A percentile compares a stretch with the other conserved stretches of the same genome.
These are phyloP conservation scores for Clarias gariepinus DNA, from an alignment of 2,113 vertebrate species.

Conservation along the genomic window DNA sequence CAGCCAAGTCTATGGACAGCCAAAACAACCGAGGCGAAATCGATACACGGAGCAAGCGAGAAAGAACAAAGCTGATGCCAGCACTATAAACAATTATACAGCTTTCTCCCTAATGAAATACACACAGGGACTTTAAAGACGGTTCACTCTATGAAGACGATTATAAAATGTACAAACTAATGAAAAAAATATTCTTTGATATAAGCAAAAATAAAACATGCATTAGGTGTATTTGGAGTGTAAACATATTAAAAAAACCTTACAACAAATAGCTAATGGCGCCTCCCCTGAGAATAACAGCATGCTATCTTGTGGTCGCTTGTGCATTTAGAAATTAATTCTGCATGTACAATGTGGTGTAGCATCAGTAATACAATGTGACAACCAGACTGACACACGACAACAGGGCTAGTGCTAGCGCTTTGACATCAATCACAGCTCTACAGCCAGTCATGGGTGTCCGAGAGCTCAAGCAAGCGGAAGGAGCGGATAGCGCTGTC, in stretches of 20 bases:
- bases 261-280: background rate
- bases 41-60: background rate
- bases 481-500: too few species aligned
- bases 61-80: constrained; percentile 4
- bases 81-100: background rate
- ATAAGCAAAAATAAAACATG: background rate
- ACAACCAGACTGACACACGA: background rate
- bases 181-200: background rate
- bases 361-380: background rate
- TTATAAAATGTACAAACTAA: background rate
- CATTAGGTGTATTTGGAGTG: background rate
- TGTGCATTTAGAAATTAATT: background rate
- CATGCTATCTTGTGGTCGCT: background rate
- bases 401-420: too few species aligned
- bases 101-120: background rate
- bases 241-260: background rate
- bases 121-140: background rate
- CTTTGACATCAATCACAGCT: too few species aligned
- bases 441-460: too few species aligned
- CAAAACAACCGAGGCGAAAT: background rate
- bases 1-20: background rate
- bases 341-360: background rate
- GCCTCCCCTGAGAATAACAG: background rate
- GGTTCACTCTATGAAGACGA: background rate
- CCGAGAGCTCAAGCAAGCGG: too few species aligned